phyloP scores from a whole-genome alignment of 1,140 invertebrate genomes.

The Leptinotarsa texana region DNA sequence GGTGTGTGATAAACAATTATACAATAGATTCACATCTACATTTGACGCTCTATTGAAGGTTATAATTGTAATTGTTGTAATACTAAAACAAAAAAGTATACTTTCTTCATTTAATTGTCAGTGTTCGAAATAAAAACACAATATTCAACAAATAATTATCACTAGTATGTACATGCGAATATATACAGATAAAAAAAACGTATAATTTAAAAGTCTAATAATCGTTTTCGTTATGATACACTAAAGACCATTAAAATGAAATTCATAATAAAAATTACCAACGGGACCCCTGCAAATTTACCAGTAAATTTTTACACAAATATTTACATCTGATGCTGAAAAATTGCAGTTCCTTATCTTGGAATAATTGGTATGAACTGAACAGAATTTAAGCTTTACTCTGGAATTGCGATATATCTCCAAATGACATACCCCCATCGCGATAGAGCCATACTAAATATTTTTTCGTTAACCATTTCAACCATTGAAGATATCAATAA shows the following conservation, averaged over 20 bases:
- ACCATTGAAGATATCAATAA: no score
- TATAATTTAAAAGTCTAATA: constrained; percentile 20
- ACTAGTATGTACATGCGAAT: constrained; percentile 23
- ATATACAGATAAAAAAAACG: constrained; percentile 26
- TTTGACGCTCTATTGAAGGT: no score
- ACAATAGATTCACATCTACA: no score
- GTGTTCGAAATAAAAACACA: constrained; percentile 23
- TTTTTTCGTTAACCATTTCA: no score
- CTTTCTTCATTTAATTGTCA: constrained; percentile 2
- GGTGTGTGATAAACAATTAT: no score
- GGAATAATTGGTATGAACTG: background rate
- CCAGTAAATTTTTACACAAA: constrained; percentile 4
- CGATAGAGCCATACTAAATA: no score
- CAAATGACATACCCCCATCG: no score
- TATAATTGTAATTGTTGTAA: no score
- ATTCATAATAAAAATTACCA: constrained; percentile 1
- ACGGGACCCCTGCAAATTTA: background rate
- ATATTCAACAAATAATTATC: constrained; percentile 15
- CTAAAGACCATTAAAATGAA: constrained; percentile 4
- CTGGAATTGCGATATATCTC: no score
- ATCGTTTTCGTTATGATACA: constrained; percentile 10
- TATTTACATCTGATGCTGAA: background rate
- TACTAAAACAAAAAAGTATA: background rate
- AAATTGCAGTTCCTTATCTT: background rate
- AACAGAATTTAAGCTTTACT: background rate